Conservation (phyloP, 2,113 vertebrate genomes). For the Spilogale gracilis region DNA sequence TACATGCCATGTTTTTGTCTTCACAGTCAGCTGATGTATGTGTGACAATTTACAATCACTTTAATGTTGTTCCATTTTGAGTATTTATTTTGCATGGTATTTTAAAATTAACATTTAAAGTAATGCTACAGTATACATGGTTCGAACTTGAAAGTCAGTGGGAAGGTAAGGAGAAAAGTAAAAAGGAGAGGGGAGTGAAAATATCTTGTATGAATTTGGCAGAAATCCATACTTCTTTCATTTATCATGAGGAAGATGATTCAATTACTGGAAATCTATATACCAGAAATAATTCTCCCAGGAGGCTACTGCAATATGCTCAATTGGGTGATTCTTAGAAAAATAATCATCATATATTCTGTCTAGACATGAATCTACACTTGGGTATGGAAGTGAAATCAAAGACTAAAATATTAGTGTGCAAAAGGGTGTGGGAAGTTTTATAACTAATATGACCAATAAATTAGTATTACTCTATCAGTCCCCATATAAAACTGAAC, state of each 20-base stretch:
- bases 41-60: neutral
- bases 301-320: neutral
- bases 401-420: neutral
- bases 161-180: neutral
- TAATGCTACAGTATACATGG: neutral
- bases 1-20: neutral
- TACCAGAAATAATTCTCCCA: neutral
- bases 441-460: neutral
- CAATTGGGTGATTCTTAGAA: neutral
- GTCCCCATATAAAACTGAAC: neutral
- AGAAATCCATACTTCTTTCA: neutral
- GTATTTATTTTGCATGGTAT: neutral
- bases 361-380: neutral
- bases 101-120: slow-evolving; percentile 7
- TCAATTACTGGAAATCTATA: neutral
- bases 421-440: neutral
- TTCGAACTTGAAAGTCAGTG: neutral
- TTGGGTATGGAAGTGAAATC: neutral
- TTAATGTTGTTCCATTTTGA: neutral
- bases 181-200: neutral
- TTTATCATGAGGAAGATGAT: neutral
- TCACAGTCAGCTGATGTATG: neutral
- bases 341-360: neutral
- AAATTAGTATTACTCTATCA: neutral
- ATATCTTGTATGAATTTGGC: neutral